phyloP scores from a whole-genome alignment of 2,113 vertebrate genomes.

The Mandrillus leucophaeus region DNA sequence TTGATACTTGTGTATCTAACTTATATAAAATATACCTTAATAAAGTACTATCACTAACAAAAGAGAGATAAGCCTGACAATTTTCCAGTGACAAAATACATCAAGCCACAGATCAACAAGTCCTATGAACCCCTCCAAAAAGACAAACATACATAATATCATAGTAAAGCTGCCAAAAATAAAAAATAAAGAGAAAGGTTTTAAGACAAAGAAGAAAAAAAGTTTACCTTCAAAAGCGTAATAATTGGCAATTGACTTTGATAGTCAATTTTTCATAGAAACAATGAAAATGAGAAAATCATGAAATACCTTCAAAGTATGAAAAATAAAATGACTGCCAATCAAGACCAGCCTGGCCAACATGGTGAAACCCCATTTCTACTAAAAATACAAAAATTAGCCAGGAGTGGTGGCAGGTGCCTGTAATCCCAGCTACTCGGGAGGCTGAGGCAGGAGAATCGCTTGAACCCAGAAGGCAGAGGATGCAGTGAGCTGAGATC shows the following conservation, averaged over 20 bases:
- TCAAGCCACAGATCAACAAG: background rate
- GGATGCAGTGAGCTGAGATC: too few species aligned
- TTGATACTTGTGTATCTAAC: background rate
- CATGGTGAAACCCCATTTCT: too few species aligned
- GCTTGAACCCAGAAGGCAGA: too few species aligned
- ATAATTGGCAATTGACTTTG: background rate
- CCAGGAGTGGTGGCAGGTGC: too few species aligned
- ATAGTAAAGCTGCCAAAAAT: background rate
- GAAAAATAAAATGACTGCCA: slow-evolving; percentile 35
- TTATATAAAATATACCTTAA: background rate
- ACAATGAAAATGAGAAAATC: slow-evolving; percentile 2
- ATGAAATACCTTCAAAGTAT: background rate
- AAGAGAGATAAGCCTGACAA: background rate
- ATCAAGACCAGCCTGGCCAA: background rate
- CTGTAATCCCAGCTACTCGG: too few species aligned
- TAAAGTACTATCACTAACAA: background rate
- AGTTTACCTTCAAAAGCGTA: slow-evolving; percentile 2
- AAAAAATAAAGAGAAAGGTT: background rate
- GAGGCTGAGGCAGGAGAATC: too few species aligned
- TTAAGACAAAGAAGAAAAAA: background rate
- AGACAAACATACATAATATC: slow-evolving; percentile 30
- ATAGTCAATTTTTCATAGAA: background rate
- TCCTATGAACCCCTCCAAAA: background rate
- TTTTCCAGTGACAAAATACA: background rate
- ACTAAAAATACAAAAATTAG: too few species aligned